Evolutionary conservation across 1,140 invertebrate genomes (phyloP), one percentile per base, ranked within the genome.

Genomic region (Marisa cornuarietis): DNA sequence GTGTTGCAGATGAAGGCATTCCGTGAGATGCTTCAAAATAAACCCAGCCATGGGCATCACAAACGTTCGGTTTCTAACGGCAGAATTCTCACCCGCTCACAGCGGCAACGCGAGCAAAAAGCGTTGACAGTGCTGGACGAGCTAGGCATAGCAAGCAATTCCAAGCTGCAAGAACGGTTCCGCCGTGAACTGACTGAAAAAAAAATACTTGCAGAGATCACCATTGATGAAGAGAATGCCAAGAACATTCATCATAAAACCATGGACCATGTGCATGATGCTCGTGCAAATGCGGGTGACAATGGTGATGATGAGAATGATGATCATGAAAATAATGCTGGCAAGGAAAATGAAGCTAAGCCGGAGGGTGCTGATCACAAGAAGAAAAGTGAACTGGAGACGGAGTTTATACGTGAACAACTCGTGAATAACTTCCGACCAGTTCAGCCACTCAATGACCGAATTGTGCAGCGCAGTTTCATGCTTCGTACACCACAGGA

Each of bases 401-500:
- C 66, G 26, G 83, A 82, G 69, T 79, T 81, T 69, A 63, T 81
- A 26, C 85, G 83, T 61, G 82, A 87, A 69, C 76, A 82, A 20
- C 74, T 89, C 11, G 84, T 85, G 26, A 85, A 89, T 81, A 89
- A 89, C 71, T 89, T 84, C 82, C 72, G 88, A 20, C 88, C 88
- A 24, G 83, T 88, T 24, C 88, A 88, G 80, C 86, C 85, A 14
- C 68, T 88, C 18, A 85, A 89, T 69, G 83, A 82, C 42, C 74
- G 88, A 24, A 51, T 75, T 0, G 83, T 90, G 9, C 83, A 87
- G 66, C 79, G 87, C 49, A 88, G 86, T 78, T 90, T 89, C 75
- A 81, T 82, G 63, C 76, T 84, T 3, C 24, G 71, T 42, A 61
- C 62, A 18, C 8, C 16, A 18, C 54, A 58, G 16, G 4, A 58